Base-by-base conservation (phyloP, 2,888 invertebrate species). In the Cephus rjabovi region DNA sequence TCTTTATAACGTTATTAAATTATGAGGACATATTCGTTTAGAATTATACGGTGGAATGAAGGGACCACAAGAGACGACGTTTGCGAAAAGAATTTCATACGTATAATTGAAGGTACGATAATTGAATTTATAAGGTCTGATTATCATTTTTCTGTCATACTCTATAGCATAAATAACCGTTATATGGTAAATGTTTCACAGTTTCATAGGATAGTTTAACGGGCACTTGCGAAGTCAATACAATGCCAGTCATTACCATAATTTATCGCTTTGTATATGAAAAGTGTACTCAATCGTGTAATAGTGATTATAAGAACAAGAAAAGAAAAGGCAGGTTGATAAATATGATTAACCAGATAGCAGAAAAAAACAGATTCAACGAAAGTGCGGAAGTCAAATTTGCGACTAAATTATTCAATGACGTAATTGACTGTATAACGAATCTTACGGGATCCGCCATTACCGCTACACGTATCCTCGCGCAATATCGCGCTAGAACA, bases 221-320 rank as follows among this genome's bases (percentile, higher is more conserved):
- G 56, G 23, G 9, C 0, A 23, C 56, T 6, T 56, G 35, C 37
- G 76, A 69, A 70, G 76, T 30, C 35, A 74, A 30, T 74, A 33
- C 74, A 77, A 77, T 74, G 74, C 74, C 69, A 15, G 34, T 69
- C 74, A 77, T 77, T 77, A 77, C 37, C 77, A 77, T 77, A 77
- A 77, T 77, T 74, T 68, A 77, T 31, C 77, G 74, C 15, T 77
- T 74, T 77, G 74, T 74, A 77, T 31, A 69, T 74, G 15, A 37
- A 77, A 35, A 68, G 77, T 69, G 77, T 77, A 56, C 56, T 56
- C 23, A 23, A 23, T 56, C 23, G 56, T 23, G 56, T 56, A 23
- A 56, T 56, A 56, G 9, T 23, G 23, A 56, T 23, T 56, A 56
- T 56, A 23, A 9, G 1, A 9, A 9, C 56, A 56, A 6, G 6